Conservation (phyloP, 2,888 invertebrate species). For the Rutpela maculata region DNA sequence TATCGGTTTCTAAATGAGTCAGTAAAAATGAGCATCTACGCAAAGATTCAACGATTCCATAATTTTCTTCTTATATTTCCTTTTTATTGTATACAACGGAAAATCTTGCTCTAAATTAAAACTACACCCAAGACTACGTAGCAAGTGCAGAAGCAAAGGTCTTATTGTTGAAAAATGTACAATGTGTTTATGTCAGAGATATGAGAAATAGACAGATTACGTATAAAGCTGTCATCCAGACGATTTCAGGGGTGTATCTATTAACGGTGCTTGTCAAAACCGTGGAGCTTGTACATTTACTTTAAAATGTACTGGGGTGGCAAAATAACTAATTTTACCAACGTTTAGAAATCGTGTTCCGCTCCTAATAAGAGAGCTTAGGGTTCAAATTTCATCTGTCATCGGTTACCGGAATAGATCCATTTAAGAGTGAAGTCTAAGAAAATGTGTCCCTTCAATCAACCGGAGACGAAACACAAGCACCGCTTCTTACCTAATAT, state of each 20-base stretch:
- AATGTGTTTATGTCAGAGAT: not conserved
- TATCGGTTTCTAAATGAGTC: no score
- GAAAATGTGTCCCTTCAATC: not conserved
- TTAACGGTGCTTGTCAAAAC: constrained; percentile 2
- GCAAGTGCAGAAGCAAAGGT: not conserved
- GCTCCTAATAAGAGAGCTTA: not conserved
- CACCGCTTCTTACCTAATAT: no score
- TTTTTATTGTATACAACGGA: not conserved
- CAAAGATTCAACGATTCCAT: no score
- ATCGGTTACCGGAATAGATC: not conserved
- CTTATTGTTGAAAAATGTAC: not conserved
- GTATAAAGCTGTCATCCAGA: constrained; percentile 1
- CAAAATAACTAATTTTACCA: constrained; percentile 2
- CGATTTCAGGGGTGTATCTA: not conserved
- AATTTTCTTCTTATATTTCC: no score
- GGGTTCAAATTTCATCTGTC: not conserved
- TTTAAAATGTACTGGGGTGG: not conserved
- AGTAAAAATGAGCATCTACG: no score
- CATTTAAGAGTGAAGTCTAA: not conserved
- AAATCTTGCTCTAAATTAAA: not conserved
- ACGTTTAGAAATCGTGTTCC: not conserved
- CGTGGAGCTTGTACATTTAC: not conserved
- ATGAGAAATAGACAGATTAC: constrained; percentile 4
- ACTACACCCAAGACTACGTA: not conserved
- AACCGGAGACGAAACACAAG: not conserved